Conservation (phyloP, 2,797 vertebrate genomes). For the Pantherophis vulpinus region DNA sequence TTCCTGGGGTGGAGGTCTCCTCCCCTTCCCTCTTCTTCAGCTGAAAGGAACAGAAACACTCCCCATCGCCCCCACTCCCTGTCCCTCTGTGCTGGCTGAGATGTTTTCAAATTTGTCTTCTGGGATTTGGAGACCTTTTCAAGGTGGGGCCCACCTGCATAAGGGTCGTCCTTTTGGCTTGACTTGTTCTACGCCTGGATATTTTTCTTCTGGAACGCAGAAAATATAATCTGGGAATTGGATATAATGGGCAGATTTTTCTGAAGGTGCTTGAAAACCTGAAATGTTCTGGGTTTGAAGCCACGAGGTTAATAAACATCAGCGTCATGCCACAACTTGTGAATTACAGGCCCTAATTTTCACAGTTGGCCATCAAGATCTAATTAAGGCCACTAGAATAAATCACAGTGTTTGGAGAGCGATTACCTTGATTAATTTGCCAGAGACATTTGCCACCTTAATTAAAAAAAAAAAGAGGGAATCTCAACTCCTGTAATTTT, state of each 20-base stretch:
- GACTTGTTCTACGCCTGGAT: background rate
- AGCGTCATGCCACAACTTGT: conserved; percentile 63
- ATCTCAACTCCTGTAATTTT: conserved; percentile 32
- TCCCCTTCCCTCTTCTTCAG: background rate
- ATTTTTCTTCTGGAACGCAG: background rate
- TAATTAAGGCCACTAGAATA: conserved; percentile 71
- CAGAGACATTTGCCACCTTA: conserved; percentile 55
- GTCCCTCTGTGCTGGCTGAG: background rate
- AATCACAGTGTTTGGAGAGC: conserved; percentile 56
- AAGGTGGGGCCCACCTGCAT: background rate
- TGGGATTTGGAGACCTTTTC: background rate
- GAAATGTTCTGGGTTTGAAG: conserved; percentile 61
- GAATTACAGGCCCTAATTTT: conserved; percentile 71
- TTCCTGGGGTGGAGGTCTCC: background rate
- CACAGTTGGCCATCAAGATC: conserved; percentile 62
- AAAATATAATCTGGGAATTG: conserved; percentile 14
- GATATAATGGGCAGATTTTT: conserved; percentile 31
- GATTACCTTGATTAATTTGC: conserved; percentile 63
- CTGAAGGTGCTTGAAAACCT: conserved; percentile 30
- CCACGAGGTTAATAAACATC: conserved; percentile 64
- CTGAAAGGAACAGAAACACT: background rate
- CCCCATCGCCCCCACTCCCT: too few relatives aligned
- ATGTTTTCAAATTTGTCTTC: background rate
- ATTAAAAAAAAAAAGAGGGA: conserved; percentile 24
- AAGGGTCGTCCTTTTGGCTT: background rate